phyloP scores from a whole-genome alignment of 2,113 vertebrate species.

The Alaudala cheleensis region DNA sequence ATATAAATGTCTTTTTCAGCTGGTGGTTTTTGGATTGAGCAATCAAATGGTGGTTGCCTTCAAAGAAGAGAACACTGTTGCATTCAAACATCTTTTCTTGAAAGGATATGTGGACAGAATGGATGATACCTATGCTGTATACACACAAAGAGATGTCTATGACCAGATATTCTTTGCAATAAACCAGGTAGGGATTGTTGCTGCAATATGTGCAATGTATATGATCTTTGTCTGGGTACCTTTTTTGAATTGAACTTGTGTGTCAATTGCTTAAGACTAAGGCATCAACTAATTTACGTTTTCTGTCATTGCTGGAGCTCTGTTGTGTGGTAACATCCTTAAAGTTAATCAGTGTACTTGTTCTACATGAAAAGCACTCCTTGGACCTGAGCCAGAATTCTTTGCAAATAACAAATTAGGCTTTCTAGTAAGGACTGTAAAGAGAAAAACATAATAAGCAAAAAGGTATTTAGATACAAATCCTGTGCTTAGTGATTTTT shows the following conservation, averaged over 20 bases:
- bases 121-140: slow-evolving; percentile 82
- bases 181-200: slow-evolving; percentile 72
- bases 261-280: not conserved
- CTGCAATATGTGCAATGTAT: not conserved
- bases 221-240: not conserved
- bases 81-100: slow-evolving; percentile 92
- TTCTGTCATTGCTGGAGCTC: not conserved
- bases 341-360: not conserved
- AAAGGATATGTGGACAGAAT: slow-evolving; percentile 84
- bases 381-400: not conserved
- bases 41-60: slow-evolving; percentile 97
- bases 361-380: not conserved
- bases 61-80: slow-evolving; percentile 89
- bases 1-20: slow-evolving; percentile 70
- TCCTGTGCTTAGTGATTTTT: not conserved
- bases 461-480: not conserved
- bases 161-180: slow-evolving; percentile 86
- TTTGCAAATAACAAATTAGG: not conserved
- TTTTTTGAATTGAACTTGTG: not conserved
- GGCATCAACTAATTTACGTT: not conserved
- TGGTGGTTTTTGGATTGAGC: slow-evolving; percentile 93
- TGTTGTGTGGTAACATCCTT: not conserved
- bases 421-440: not conserved
- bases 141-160: slow-evolving; percentile 85
- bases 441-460: not conserved